Base-by-base conservation (phyloP, 2,888 invertebrate genomes). In the Tetanocera ferruginea region DNA sequence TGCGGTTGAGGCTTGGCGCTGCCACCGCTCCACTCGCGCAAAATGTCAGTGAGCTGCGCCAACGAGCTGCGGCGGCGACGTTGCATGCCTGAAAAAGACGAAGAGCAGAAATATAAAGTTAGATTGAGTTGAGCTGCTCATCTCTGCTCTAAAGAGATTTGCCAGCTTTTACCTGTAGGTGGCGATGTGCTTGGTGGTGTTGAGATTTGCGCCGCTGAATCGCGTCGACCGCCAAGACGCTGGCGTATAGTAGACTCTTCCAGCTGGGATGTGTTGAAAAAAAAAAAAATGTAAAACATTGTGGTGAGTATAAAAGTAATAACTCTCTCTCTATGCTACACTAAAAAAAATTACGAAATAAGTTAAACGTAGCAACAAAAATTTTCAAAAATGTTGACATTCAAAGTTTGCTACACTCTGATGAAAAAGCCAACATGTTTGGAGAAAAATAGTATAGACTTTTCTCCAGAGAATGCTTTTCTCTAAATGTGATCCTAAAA, bases 181-280 rank as follows among this genome's bases (percentile, higher is more conserved):
- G 94, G 94, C 81, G 95, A 95, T 60, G 93, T 92, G 86, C 95
- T 95, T 77, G 96, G 96, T 73, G 97, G 96, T 34, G 96, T 96
- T 85, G 94, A 94, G 83, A 97, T 97, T 90, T 97, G 97, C 1
- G 97, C 96, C n/a, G 96, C 95, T 0, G 97, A 97, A 90, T 97
- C 97, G 81, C 97, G 91, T 78, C 97, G 93, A 80, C 94, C 96
- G 82, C 97, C 97, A 78, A 97, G 92, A 78, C 96, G 92, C 89
- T 96, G 96, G 78, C 95, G 92, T 83, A 97, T 92, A 34, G 96
- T 97, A 66, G 94, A 94, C 90, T 96, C 96, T 89, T 97, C 96
- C 86, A 93, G 87, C 81, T 89, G 19, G 0, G 49, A 51, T 43
- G 34, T 5, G 19, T 31, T 5, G 49, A 55, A 51, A 23, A 74